These are phyloP conservation scores for Branchinecta lindahli DNA, from an alignment of 1,140 invertebrate species.

Conservation along the genomic window DNA sequence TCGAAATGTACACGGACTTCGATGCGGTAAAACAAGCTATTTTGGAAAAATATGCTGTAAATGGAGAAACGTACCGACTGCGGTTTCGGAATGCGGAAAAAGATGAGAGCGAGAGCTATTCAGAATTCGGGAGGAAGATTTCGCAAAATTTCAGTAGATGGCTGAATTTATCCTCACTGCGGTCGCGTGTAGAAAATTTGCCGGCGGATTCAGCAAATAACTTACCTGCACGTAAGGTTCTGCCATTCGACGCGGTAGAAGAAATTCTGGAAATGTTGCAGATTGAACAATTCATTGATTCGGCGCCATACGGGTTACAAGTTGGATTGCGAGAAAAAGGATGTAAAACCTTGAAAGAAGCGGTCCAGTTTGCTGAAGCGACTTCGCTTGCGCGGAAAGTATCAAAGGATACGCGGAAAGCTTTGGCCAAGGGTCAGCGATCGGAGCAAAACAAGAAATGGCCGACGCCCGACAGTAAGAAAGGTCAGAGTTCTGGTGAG, in stretches of 20 bases:
- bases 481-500: too few species aligned
- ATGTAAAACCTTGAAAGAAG: not conserved
- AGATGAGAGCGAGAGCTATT: too few species aligned
- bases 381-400: not conserved
- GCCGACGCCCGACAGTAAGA: not conserved
- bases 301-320: not conserved
- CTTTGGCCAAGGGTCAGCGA: not conserved
- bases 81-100: too few species aligned
- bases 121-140: too few species aligned
- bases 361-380: not conserved
- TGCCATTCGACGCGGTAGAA: not conserved
- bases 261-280: not conserved
- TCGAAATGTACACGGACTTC: too few species aligned
- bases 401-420: not conserved
- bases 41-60: too few species aligned
- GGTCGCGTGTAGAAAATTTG: not conserved
- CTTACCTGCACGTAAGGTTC: not conserved
- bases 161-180: not conserved
- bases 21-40: too few species aligned
- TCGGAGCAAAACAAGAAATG: not conserved
- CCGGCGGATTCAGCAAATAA: not conserved
- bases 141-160: constrained; percentile 9
- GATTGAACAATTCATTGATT: not conserved
- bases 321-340: not conserved
- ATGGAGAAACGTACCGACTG: too few species aligned